Base-by-base conservation (phyloP, 1,140 invertebrate genomes). In the Chironomus striatipennis region DNA sequence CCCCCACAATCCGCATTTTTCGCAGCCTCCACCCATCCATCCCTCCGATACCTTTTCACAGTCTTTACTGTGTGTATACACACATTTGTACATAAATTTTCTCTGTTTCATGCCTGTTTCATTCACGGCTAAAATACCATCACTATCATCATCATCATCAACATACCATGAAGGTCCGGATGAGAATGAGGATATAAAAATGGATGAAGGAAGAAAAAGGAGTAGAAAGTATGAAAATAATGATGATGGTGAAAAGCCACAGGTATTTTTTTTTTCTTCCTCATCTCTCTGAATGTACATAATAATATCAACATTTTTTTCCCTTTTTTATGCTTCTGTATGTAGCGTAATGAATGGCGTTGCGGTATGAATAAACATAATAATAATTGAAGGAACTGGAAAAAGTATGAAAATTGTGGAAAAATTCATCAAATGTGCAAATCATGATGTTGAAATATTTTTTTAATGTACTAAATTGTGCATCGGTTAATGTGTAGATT, bases 181-280 rank as follows among this genome's bases (percentile, higher is more conserved):
- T 57, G 47, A 57, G 47, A n/a, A 57, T n/a, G 47, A 15, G 47
- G n/a, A 57, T 10, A 47, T 47, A 15, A 47, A 47, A 47, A 47
- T n/a, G n/a, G n/a, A 15, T 12, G 8, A n/a, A 12, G 4, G 47
- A 4, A 57, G n/a, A 57, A 15, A 57, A n/a, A 57, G 47, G 47
- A n/a, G 47, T n/a, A 57, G 47, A 57, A n/a, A 57, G 47, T n/a
- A n/a, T 12, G 47, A 57, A 57, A 57, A 57, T 57, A n/a, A 57
- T 57, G 47, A 57, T 57, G 47, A 57, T 57, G 47, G n/a, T 57
- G 47, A 57, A 57, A 57, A 57, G 47, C 47, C 47, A 57, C 47
- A 57, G 47, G 47, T 57, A 57, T 57, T 57, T 57, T 57, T 57
- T 57, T 57, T 57, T 57, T 57, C n/a, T 57, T n/a, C 47, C n/a